These are phyloP conservation scores for Holocentrus rufus DNA, from an alignment of 2,797 vertebrate genomes.

Conservation along the genomic window DNA sequence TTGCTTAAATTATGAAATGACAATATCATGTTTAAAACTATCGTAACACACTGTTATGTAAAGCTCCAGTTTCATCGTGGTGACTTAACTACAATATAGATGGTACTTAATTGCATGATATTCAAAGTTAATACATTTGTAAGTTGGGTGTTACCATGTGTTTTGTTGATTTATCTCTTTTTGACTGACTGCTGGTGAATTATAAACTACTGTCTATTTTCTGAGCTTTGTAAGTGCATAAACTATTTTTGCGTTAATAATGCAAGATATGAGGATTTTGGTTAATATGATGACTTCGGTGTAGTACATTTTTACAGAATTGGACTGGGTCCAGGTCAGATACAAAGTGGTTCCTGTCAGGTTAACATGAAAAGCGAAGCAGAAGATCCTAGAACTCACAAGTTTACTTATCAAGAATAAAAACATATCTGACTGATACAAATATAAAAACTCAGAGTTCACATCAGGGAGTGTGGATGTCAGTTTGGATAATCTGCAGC, in stretches of 20 bases:
- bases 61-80: slow-evolving; percentile 73
- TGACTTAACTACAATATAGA: slow-evolving; percentile 71
- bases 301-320: slow-evolving; percentile 61
- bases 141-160: slow-evolving; percentile 68
- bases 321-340: slow-evolving; percentile 45
- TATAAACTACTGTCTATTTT: slow-evolving; percentile 66
- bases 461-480: neutral
- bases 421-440: no score
- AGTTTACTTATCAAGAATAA: neutral
- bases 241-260: slow-evolving; percentile 72
- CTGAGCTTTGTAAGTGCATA: slow-evolving; percentile 76
- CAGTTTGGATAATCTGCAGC: neutral
- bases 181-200: slow-evolving; percentile 75
- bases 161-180: slow-evolving; percentile 52
- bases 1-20: slow-evolving; percentile 64
- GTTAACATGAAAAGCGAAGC: slow-evolving; percentile 14
- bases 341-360: slow-evolving; percentile 32
- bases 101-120: slow-evolving; percentile 82
- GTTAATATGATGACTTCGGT: slow-evolving; percentile 57
- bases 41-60: slow-evolving; percentile 70
- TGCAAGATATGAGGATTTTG: slow-evolving; percentile 36
- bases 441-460: neutral
- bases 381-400: neutral
- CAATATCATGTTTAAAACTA: slow-evolving; percentile 52
- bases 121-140: slow-evolving; percentile 65